Evolutionary conservation across 2,888 invertebrate genomes (phyloP).

Genomic region (Morpho achilles): DNA sequence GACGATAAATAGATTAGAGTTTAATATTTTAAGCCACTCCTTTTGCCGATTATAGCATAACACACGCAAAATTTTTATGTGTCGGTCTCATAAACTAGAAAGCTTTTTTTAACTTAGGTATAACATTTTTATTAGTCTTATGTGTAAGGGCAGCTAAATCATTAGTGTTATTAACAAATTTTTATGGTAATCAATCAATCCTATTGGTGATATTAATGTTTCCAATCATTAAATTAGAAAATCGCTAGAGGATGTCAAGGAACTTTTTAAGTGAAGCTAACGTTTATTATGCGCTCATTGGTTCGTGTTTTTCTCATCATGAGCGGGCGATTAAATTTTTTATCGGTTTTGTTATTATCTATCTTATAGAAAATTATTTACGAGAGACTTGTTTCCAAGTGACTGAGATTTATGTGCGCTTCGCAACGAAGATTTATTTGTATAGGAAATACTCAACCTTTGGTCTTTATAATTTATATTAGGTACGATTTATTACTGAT

Average conservation of each 20-base stretch:
- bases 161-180: not conserved
- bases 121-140: too few relatives aligned
- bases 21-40: too few relatives aligned
- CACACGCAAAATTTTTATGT: too few relatives aligned
- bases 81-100: too few relatives aligned
- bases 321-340: slow-evolving; percentile 3
- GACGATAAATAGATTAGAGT: too few relatives aligned
- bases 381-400: not conserved
- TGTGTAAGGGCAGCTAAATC: too few relatives aligned
- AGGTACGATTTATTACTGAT: too few relatives aligned
- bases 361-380: slow-evolving; percentile 8
- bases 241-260: slow-evolving; percentile 1
- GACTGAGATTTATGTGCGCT: not conserved
- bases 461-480: too few relatives aligned
- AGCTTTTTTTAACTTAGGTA: too few relatives aligned
- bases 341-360: not conserved
- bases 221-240: slow-evolving; percentile 9
- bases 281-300: slow-evolving; percentile 4
- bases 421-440: not conserved
- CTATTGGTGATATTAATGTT: not conserved
- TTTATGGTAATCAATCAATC: slow-evolving; percentile 2
- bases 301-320: slow-evolving; percentile 6
- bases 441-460: too few relatives aligned
- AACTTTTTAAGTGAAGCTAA: slow-evolving; percentile 4
- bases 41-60: too few relatives aligned